Conservation (phyloP, 2,113 vertebrate species). For the Hippoglossus stenolepis region DNA sequence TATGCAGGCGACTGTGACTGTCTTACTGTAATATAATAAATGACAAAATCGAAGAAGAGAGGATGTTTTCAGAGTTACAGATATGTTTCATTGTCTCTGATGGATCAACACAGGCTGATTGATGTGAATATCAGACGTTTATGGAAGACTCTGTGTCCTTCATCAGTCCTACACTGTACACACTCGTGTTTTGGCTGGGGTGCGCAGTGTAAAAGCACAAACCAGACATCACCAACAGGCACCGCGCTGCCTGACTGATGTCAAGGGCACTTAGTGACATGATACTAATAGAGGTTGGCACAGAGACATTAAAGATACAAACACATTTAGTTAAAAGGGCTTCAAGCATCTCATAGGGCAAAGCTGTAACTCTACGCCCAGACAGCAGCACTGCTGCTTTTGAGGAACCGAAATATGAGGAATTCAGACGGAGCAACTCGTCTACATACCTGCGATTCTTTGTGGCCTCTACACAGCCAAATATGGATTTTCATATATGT, state of each 20-base stretch:
- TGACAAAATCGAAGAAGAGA: background rate
- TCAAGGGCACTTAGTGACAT: conserved; percentile 69
- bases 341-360: conserved; percentile 65
- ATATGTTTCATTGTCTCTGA: no score
- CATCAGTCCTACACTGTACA: conserved; percentile 11
- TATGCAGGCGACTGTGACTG: background rate
- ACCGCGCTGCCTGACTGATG: conserved; percentile 43
- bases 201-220: conserved; percentile 47
- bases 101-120: background rate
- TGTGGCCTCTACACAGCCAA: background rate
- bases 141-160: conserved; percentile 2
- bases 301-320: conserved; percentile 69
- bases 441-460: conserved; percentile 1
- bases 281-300: conserved; percentile 71
- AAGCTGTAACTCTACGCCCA: conserved; percentile 51
- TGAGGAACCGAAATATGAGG: conserved; percentile 33
- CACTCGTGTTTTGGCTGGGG: conserved; percentile 13
- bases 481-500: background rate
- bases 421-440: conserved; percentile 17
- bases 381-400: conserved; percentile 35
- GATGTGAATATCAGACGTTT: background rate
- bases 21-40: background rate
- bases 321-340: conserved; percentile 67
- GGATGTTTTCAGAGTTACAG: no score
- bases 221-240: conserved; percentile 33